Percentiles rank a stretch among this genome's conserved stretches.
Conservation (phyloP, 1,140 invertebrate species). For the Papilio helenus region DNA sequence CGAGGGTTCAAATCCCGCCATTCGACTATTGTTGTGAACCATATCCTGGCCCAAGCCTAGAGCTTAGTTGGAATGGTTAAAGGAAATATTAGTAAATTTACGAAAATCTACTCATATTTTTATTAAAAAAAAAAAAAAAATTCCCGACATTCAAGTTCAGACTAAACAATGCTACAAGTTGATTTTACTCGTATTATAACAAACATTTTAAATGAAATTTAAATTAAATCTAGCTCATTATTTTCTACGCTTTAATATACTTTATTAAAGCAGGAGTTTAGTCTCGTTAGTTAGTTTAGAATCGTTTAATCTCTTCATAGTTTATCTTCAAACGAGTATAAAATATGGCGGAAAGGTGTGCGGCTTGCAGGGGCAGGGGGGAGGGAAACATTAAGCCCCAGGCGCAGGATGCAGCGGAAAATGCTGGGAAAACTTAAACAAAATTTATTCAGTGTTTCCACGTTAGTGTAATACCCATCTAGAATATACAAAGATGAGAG, state of each 20-base stretch:
- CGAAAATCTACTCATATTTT: no score
- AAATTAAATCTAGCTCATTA: neutral
- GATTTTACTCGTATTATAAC: no score
- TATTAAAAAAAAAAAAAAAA: no score
- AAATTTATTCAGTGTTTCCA: conserved; percentile 8
- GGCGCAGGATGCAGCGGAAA: neutral
- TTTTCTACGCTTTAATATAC: neutral
- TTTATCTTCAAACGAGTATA: neutral
- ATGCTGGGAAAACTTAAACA: conserved; percentile 17
- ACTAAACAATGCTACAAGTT: no score
- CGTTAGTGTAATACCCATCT: conserved; percentile 6
- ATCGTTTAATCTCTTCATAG: conserved; percentile 19
- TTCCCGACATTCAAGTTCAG: no score
- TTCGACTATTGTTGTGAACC: no score
- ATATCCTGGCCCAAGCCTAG: no score
- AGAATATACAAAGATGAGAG: neutral
- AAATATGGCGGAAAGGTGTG: neutral
- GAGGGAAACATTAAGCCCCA: neutral
- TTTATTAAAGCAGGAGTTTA: conserved; percentile 3
- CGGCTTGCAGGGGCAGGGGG: neutral
- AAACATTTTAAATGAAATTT: no score
- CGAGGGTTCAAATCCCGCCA: no score
- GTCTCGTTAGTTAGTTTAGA: neutral
- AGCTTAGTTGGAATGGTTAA: no score
- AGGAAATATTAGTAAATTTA: no score